Evolutionary conservation across 1,140 invertebrate species (phyloP).

Genomic region (Ostrea denselamellosa): DNA sequence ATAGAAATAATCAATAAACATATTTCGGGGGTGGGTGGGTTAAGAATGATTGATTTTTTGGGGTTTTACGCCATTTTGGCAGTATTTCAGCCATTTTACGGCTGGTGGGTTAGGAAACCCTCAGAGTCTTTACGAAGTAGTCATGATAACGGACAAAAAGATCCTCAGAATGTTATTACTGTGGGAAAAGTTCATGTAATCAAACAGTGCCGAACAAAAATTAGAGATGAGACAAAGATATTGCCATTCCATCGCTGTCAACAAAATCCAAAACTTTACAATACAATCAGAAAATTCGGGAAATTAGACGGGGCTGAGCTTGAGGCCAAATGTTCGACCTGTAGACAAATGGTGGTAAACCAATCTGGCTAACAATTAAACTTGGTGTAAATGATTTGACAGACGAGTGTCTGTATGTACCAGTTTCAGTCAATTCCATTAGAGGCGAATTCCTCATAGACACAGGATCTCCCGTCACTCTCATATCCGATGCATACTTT

Average conservation of each 20-base stretch:
- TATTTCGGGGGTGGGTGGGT: neutral
- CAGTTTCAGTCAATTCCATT: neutral
- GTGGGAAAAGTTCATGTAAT: too few species aligned
- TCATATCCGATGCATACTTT: neutral
- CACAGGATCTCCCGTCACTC: conserved; percentile 37
- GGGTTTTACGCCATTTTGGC: too few species aligned
- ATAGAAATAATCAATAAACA: neutral
- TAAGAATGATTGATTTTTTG: too few species aligned
- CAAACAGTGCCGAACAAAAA: too few species aligned
- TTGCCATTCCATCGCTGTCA: too few species aligned
- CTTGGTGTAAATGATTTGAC: neutral
- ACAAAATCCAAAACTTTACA: too few species aligned
- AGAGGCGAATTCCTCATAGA: conserved; percentile 8
- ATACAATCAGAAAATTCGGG: neutral
- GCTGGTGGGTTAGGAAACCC: neutral
- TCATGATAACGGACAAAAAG: too few species aligned
- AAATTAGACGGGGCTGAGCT: conserved; percentile 38
- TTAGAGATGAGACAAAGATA: too few species aligned
- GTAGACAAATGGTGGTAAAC: neutral
- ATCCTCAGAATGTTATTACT: too few species aligned
- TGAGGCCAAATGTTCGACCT: conserved; percentile 38
- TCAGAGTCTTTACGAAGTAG: neutral
- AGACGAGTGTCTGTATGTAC: neutral
- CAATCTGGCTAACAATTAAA: neutral
- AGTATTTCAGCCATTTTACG: too few species aligned